Evolutionary conservation across 2,888 invertebrate genomes (phyloP).

Genomic region (Dascillus cervinus): DNA sequence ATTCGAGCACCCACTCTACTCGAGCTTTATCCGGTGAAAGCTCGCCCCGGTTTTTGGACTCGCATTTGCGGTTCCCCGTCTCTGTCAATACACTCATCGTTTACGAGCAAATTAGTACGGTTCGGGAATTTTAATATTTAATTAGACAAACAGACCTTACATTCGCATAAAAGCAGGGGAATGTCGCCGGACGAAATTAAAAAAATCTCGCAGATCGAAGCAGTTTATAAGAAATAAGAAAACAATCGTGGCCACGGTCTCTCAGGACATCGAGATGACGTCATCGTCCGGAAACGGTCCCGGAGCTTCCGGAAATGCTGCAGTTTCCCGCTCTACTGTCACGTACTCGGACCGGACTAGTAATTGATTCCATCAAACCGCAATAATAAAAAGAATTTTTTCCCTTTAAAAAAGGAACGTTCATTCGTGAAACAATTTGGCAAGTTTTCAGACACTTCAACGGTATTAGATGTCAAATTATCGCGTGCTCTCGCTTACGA

Average conservation of each 20-base stretch:
- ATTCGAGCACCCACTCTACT: conserved; percentile 17
- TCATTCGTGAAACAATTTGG: conserved; percentile 10
- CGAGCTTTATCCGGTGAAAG: conserved; percentile 9
- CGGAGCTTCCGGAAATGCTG: conserved; percentile 18
- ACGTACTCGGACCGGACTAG: conserved; percentile 19
- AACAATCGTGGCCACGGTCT: conserved; percentile 36
- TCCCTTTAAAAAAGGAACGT: conserved; percentile 1
- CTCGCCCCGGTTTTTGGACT: conserved; percentile 2
- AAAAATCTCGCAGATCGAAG: conserved; percentile 32
- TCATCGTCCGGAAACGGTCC: conserved; percentile 20
- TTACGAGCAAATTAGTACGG: conserved; percentile 14
- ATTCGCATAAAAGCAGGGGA: no score
- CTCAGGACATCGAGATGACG: conserved; percentile 25
- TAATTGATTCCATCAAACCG: conserved; percentile 17
- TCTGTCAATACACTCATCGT: conserved; percentile 11
- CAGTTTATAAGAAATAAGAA: conserved; percentile 40
- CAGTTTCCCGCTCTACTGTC: conserved; percentile 20
- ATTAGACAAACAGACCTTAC: background rate
- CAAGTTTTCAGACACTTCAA: conserved; percentile 10
- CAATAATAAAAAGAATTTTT: conserved; percentile 7
- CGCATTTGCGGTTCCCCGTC: conserved; percentile 4
- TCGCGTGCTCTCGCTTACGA: conserved; percentile 8
- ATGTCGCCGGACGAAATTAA: no score
- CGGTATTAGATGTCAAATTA: conserved; percentile 16
- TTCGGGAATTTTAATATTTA: conserved; percentile 6